Evolutionary conservation across 2,113 vertebrate genomes (phyloP).

Genomic region (Phycodurus eques): DNA sequence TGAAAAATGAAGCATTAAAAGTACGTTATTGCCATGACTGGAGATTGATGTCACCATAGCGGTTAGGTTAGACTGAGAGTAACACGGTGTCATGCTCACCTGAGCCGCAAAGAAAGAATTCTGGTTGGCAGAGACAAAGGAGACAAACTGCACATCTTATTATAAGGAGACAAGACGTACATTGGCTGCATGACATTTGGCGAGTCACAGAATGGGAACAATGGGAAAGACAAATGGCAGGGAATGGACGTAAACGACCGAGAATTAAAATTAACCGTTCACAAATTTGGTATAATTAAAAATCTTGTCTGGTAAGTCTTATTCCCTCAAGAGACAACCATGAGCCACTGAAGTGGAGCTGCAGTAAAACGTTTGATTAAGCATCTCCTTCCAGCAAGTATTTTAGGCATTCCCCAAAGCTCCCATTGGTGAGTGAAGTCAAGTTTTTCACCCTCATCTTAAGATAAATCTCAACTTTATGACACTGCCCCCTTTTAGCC

Average conservation of each 20-base stretch:
- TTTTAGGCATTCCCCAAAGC: neutral
- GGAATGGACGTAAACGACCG: neutral
- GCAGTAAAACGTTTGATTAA: neutral
- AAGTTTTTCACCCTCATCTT: neutral
- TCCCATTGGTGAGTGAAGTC: neutral
- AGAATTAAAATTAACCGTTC: slow-evolving; percentile 3
- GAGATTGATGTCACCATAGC: neutral
- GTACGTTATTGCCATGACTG: neutral
- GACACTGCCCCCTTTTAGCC: no score
- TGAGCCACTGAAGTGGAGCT: neutral
- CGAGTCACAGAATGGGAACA: slow-evolving; percentile 39
- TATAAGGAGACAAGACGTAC: slow-evolving; percentile 45
- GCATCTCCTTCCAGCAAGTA: neutral
- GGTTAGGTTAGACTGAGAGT: slow-evolving; percentile 19
- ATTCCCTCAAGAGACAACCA: neutral
- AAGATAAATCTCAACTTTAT: neutral
- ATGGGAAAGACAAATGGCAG: slow-evolving; percentile 15
- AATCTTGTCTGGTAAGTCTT: neutral
- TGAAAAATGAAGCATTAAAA: neutral
- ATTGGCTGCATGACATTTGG: slow-evolving; percentile 33
- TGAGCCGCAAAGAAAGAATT: slow-evolving; percentile 72
- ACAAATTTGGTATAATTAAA: neutral
- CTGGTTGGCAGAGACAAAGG: slow-evolving; percentile 72
- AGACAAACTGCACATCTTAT: slow-evolving; percentile 69
- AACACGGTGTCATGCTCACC: slow-evolving; percentile 70